Conservation (phyloP, 2,888 invertebrate species). For the Lepidochitona cinerea region DNA sequence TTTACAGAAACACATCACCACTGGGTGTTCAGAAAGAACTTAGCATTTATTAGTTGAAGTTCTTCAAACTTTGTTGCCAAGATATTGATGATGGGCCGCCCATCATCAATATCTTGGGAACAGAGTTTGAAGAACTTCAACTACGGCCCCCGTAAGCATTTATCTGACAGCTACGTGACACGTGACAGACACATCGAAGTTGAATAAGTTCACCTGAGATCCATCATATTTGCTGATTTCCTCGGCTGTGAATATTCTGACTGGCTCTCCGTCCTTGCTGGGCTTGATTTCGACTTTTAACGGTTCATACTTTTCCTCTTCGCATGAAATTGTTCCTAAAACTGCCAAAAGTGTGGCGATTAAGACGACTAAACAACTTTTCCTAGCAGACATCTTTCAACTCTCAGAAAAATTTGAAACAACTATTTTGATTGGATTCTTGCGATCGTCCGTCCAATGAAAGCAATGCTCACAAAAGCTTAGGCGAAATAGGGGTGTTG, state of each 20-base stretch:
- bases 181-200: background rate
- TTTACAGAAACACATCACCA: no score
- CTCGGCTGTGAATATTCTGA: slow-evolving; percentile 50
- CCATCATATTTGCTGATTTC: slow-evolving; percentile 55
- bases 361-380: background rate
- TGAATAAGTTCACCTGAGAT: slow-evolving; percentile 32
- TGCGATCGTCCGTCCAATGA: slow-evolving; percentile 12
- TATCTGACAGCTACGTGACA: no score
- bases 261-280: slow-evolving; percentile 36
- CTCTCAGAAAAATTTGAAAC: background rate
- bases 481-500: slow-evolving; percentile 23
- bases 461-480: background rate
- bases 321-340: background rate
- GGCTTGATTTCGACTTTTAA: slow-evolving; percentile 29
- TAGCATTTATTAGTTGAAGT: no score
- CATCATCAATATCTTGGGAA: no score
- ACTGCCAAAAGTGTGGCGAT: background rate
- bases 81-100: no score
- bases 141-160: no score
- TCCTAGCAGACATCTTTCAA: slow-evolving; percentile 1
- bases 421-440: slow-evolving; percentile 19
- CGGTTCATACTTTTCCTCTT: background rate
- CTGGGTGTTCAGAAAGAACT: no score
- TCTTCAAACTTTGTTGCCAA: no score
- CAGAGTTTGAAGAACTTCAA: no score